phyloP scores from a whole-genome alignment of 2,113 vertebrate genomes.

The Chunga burmeisteri region DNA sequence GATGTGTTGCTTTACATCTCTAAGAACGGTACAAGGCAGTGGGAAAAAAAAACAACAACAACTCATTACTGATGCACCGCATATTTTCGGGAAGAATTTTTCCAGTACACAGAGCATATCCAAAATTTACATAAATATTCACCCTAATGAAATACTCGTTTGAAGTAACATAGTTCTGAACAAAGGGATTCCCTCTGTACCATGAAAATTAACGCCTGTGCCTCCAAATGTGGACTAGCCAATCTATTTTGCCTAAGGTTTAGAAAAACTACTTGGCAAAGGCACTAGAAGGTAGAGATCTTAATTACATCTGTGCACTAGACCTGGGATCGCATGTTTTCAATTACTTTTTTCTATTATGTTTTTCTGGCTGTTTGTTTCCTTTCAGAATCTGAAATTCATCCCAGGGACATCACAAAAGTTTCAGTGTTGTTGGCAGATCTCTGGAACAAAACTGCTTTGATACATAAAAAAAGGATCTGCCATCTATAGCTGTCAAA shows the following conservation, averaged over 20 bases:
- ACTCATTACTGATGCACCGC: slow-evolving; percentile 39
- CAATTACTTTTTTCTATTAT: background rate
- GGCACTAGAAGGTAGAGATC: slow-evolving; percentile 42
- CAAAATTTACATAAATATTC: slow-evolving; percentile 72
- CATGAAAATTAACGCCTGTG: slow-evolving; percentile 35
- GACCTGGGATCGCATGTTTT: background rate
- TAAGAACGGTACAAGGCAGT: slow-evolving; percentile 15
- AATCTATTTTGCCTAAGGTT: slow-evolving; percentile 21
- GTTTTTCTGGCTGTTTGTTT: background rate
- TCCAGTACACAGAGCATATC: slow-evolving; percentile 66
- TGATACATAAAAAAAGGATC: background rate
- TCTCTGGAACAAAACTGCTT: background rate
- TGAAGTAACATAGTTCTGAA: slow-evolving; percentile 61
- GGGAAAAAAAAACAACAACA: background rate
- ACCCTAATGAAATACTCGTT: slow-evolving; percentile 56
- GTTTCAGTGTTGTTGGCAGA: background rate
- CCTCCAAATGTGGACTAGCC: slow-evolving; percentile 6
- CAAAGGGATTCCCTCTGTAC: slow-evolving; percentile 64
- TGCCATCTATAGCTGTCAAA: background rate
- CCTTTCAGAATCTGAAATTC: slow-evolving; percentile 14
- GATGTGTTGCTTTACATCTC: slow-evolving; percentile 56
- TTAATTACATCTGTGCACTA: slow-evolving; percentile 50
- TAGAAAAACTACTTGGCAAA: slow-evolving; percentile 39
- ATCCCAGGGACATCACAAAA: background rate
- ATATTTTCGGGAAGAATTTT: slow-evolving; percentile 55